phyloP scores from a whole-genome alignment of 2,888 invertebrate genomes.

The Tenthredo mesomela region DNA sequence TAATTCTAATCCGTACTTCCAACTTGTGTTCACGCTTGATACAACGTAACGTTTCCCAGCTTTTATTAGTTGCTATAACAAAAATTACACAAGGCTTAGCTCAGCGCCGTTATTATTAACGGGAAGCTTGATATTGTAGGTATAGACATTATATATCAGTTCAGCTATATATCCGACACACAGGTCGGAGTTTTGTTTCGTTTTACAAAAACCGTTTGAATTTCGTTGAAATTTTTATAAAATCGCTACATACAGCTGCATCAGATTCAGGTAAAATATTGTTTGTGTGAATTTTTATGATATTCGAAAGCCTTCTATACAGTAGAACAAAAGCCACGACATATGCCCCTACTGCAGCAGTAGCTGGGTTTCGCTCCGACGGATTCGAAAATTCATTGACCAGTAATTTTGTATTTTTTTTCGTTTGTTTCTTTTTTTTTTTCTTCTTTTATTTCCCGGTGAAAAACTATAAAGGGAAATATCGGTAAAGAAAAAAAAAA shows the following conservation, averaged over 20 bases:
- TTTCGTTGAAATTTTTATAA: background rate
- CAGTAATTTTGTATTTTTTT: background rate
- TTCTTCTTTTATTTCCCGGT: background rate
- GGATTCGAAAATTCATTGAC: slow-evolving; percentile 33
- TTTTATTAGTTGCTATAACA: background rate
- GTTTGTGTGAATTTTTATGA: background rate
- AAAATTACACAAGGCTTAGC: background rate
- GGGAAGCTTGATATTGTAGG: background rate
- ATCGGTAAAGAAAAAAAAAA: background rate
- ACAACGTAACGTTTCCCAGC: background rate
- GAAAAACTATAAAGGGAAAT: slow-evolving; percentile 1
- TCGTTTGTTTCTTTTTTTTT: background rate
- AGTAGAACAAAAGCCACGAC: background rate
- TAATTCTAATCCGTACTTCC: slow-evolving; percentile 4
- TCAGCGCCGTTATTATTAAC: background rate
- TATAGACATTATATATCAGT: too few species aligned
- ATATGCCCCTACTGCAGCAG: background rate
- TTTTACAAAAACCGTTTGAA: background rate
- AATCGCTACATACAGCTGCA: background rate
- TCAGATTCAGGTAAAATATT: background rate
- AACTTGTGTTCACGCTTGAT: background rate
- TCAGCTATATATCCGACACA: background rate
- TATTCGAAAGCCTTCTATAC: background rate
- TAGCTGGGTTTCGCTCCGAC: background rate
- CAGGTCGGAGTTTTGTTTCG: background rate